Evolutionary conservation across 2,113 vertebrate species (phyloP).

Genomic region (Tupaia chinensis): DNA sequence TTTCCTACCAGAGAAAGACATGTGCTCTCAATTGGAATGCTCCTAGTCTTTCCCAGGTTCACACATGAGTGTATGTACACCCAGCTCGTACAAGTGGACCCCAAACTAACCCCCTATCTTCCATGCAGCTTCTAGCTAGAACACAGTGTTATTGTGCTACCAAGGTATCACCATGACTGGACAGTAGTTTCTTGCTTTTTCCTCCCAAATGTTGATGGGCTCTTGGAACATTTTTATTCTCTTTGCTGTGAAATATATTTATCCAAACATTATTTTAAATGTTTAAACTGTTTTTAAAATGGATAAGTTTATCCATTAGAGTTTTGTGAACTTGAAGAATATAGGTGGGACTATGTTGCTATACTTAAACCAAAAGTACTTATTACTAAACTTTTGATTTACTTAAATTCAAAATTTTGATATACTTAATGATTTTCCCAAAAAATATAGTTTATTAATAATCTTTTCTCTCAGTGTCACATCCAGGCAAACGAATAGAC

Average conservation of each 20-base stretch:
- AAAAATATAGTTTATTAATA: conserved; percentile 18
- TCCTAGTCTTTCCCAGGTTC: no score
- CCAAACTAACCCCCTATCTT: no score
- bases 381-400: background rate
- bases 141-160: no score
- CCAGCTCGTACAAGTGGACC: no score
- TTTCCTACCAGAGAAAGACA: no score
- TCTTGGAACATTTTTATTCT: background rate
- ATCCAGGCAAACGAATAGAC: conserved; percentile 52
- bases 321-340: background rate
- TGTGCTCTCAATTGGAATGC: no score
- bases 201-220: no score
- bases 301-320: background rate
- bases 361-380: background rate
- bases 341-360: background rate
- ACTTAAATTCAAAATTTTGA: background rate
- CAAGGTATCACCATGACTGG: no score
- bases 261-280: background rate
- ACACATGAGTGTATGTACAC: no score
- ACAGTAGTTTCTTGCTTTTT: no score
- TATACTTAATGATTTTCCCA: background rate
- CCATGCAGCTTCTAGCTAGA: no score
- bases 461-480: conserved; percentile 6
- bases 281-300: no score
- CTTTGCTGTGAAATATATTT: background rate